A percentile compares a stretch with the other conserved stretches of the same genome.
Conservation (phyloP, 2,113 vertebrate genomes). For the Isichthys henryi region DNA sequence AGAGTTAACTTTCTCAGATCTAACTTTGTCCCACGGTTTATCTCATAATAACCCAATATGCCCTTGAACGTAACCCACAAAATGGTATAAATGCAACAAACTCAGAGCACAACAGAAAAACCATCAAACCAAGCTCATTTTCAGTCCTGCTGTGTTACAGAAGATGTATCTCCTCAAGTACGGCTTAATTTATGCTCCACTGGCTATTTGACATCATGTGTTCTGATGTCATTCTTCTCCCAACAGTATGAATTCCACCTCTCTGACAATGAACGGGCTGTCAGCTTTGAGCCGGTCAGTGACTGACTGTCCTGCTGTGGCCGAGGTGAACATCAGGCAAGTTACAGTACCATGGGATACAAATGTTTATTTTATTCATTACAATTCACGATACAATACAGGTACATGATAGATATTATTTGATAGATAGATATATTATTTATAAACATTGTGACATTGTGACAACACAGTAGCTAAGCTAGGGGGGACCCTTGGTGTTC, state of each 20-base stretch:
- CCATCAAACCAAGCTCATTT: neutral
- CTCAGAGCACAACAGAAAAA: neutral
- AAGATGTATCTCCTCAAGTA: neutral
- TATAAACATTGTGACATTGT: neutral
- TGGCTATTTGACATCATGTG: neutral
- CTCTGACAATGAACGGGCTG: constrained; percentile 35
- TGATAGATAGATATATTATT: no score
- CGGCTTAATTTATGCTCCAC: neutral
- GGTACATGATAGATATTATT: neutral
- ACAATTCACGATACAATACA: neutral
- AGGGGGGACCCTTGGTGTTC: neutral
- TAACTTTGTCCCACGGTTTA: neutral
- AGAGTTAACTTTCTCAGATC: constrained; percentile 16
- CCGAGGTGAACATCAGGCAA: constrained; percentile 43
- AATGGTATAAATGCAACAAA: neutral
- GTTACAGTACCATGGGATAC: neutral
- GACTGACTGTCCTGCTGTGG: constrained; percentile 28
- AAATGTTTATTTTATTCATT: neutral
- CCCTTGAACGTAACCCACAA: neutral
- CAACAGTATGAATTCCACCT: constrained; percentile 40
- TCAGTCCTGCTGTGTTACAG: neutral
- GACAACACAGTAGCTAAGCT: neutral
- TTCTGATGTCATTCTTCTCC: neutral
- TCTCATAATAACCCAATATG: neutral
- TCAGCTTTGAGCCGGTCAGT: constrained; percentile 39